A percentile compares a stretch with the other conserved stretches of the same genome.
phyloP scores from a whole-genome alignment of 2,113 vertebrate species.

The Aphyosemion australe region DNA sequence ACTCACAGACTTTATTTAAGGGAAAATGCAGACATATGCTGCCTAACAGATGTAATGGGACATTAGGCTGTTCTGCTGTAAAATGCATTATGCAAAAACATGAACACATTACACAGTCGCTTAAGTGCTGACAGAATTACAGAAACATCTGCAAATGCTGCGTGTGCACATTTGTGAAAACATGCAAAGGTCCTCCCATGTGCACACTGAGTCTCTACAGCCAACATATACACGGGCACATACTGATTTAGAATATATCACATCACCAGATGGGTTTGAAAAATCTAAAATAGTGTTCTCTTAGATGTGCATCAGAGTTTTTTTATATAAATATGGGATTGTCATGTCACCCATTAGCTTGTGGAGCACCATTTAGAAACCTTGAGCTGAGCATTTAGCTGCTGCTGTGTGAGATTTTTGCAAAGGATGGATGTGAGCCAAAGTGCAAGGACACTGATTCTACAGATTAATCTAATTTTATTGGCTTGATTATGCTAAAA shows the following conservation, averaged over 20 bases:
- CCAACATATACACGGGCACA: no score
- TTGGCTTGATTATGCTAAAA: neutral
- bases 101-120: constrained; percentile 24
- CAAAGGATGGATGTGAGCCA: neutral
- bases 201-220: neutral
- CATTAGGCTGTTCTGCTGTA: neutral
- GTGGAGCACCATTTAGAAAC: neutral
- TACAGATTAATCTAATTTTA: neutral
- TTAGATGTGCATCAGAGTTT: neutral
- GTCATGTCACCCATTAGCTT: neutral
- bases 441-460: neutral
- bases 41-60: neutral
- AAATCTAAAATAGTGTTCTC: neutral
- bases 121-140: constrained; percentile 23
- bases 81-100: constrained; percentile 54
- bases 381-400: neutral
- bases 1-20: neutral
- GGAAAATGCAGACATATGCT: constrained; percentile 5
- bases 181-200: neutral
- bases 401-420: neutral
- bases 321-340: neutral
- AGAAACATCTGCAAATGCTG: no score
- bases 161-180: neutral
- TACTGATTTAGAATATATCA: neutral
- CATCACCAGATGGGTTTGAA: neutral